These are phyloP conservation scores for Drosophila oshimai DNA, from an alignment of 1,140 invertebrate genomes.

Conservation along the genomic window DNA sequence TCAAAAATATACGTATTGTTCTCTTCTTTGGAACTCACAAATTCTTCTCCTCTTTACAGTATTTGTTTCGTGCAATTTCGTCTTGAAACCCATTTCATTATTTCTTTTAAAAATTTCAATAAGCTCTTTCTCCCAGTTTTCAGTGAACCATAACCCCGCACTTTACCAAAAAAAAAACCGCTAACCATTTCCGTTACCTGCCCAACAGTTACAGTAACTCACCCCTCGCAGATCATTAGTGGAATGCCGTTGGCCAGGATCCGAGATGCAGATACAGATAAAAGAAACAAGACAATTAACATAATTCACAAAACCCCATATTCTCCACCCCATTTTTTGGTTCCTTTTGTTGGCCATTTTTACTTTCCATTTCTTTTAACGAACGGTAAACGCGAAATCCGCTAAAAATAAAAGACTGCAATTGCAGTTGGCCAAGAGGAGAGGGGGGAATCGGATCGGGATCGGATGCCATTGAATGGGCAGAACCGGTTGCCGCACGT, in stretches of 20 bases:
- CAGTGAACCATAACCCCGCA: neutral
- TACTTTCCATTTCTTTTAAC: constrained; percentile 78
- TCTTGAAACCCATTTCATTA: neutral
- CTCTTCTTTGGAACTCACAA: too few species aligned
- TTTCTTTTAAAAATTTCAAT: neutral
- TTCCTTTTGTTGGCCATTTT: constrained; percentile 25
- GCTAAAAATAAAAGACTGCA: constrained; percentile 31
- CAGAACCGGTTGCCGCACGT: constrained; percentile 62
- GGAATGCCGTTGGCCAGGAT: constrained; percentile 62
- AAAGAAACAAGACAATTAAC: constrained; percentile 64
- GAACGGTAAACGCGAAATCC: constrained; percentile 74
- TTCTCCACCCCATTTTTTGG: neutral
- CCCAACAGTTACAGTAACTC: neutral
- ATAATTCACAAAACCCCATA: constrained; percentile 60
- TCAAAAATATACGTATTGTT: too few species aligned
- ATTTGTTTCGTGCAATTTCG: neutral
- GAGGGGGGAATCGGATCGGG: constrained; percentile 13
- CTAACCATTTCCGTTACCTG: constrained; percentile 14
- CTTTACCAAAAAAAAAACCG: neutral
- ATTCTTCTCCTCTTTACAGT: too few species aligned
- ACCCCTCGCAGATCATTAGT: constrained; percentile 22
- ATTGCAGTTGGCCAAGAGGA: constrained; percentile 32
- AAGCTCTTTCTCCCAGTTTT: neutral
- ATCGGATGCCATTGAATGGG: constrained; percentile 43
- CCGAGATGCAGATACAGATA: constrained; percentile 31